Evolutionary conservation across 2,113 vertebrate species (phyloP), one percentile per base, ranked within the genome.

Genomic region (Esox niger): DNA sequence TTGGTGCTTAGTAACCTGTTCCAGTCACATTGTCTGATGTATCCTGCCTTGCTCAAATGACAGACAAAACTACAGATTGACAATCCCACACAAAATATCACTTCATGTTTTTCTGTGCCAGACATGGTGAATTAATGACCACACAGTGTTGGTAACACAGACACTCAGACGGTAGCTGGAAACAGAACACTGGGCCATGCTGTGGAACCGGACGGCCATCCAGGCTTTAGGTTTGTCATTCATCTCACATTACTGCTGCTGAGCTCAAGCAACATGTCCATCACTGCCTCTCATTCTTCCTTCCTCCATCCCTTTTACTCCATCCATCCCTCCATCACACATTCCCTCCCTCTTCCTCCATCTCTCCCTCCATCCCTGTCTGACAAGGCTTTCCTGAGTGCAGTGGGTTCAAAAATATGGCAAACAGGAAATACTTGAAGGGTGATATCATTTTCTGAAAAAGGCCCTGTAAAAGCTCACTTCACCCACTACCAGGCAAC

Each of bases 391-490:
- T 71, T 62, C 32, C 33, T 30, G 68, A 70, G 68, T 75, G 59
- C n/a, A 21, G 59, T 30, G 55, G 75, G 57, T 78, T 57, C 74
- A 79, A 46, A 74, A 80, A 80, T 77, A 79, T 73, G 75, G 29
- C 26, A 68, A 46, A 65, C 62, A 67, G 77, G 79, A 82, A 80
- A 82, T 82, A 38, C 67, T 82, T 76, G n/a, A 58, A 61, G 52
- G 63, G 69, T 82, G 82, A 84, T 76, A 75, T 84, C 80, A 82
- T 79, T 35, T 79, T 68, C 35, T 69, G 61, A 55, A 68, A 62
- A 55, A 56, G 13, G 13, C 56, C 56, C 11, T 17, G 25, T 15
- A 31, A 58, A 29, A 25, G 29, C 20, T n/a, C 31, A 10, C 31
- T 13, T 60, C n/a, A 33, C 56, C 56, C n/a, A 33, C n/a, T 54